A percentile compares a stretch with the other conserved stretches of the same genome.
Evolutionary conservation across 2,113 vertebrate genomes (phyloP).

Genomic region (Leptobrachium ailaonicum): DNA sequence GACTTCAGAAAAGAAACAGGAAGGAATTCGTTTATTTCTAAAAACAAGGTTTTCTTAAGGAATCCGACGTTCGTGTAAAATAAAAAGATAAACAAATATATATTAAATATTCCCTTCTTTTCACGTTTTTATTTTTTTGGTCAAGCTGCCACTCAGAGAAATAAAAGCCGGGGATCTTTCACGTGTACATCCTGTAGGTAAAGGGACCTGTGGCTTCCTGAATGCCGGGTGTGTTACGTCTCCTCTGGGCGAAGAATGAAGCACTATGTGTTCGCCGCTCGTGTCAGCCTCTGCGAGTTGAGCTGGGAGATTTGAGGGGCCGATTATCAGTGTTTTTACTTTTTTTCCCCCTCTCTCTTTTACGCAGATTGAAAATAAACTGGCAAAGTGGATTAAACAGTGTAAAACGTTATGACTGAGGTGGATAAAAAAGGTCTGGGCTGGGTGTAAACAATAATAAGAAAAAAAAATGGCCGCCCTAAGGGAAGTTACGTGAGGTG

Average conservation of each 20-base stretch:
- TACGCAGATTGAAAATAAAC: neutral
- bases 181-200: conserved; percentile 15
- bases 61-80: too few relatives aligned
- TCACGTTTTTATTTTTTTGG: neutral
- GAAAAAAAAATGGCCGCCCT: too few relatives aligned
- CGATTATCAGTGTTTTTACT: conserved; percentile 6
- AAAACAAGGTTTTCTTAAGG: neutral
- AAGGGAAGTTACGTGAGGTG: too few relatives aligned
- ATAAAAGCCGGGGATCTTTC: conserved; percentile 8
- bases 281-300: conserved; percentile 1
- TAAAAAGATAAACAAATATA: too few relatives aligned
- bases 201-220: neutral
- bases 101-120: neutral
- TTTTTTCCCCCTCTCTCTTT: neutral
- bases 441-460: too few relatives aligned
- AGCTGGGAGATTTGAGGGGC: neutral
- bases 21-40: neutral
- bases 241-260: neutral
- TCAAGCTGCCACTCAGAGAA: conserved; percentile 1
- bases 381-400: neutral
- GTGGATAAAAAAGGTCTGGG: too few relatives aligned
- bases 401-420: too few relatives aligned
- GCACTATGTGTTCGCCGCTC: neutral
- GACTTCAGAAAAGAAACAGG: neutral
- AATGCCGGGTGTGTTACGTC: neutral